Evolutionary conservation across 2,797 vertebrate species (phyloP).

Genomic region (Poecilia picta): DNA sequence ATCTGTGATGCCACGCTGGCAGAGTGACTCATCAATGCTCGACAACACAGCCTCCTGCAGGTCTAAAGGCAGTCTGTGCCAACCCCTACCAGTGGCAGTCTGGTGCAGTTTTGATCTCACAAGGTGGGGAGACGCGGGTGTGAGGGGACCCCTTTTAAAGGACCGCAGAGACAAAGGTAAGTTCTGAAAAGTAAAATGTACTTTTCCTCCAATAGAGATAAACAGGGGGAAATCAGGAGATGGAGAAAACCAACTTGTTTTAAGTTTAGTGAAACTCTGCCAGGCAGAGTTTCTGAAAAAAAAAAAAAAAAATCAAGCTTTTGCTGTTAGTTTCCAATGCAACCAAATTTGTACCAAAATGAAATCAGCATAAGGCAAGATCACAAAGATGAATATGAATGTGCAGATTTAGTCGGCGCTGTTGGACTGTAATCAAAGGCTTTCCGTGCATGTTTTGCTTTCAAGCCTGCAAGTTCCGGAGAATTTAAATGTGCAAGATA

Average conservation of each 20-base stretch:
- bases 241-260: neutral
- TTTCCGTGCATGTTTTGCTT: neutral
- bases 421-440: neutral
- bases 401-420: neutral
- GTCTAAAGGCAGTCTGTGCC: slow-evolving; percentile 49
- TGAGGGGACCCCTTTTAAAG: slow-evolving; percentile 2
- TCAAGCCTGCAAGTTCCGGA: neutral
- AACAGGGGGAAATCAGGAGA: neutral
- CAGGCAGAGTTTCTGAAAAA: neutral
- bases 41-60: slow-evolving; percentile 61
- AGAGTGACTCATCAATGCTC: slow-evolving; percentile 63
- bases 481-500: slow-evolving; percentile 11
- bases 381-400: slow-evolving; percentile 1
- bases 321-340: neutral
- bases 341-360: neutral
- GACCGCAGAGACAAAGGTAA: slow-evolving; percentile 41
- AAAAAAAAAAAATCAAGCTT: neutral
- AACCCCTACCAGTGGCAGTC: slow-evolving; percentile 42
- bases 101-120: slow-evolving; percentile 27
- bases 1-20: slow-evolving; percentile 60
- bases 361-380: slow-evolving; percentile 2
- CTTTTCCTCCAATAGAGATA: neutral
- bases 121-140: slow-evolving; percentile 23
- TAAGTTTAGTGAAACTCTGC: neutral
- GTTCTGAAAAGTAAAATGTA: neutral